Conservation (phyloP, 2,888 invertebrate species). For the Trichogramma evanescens region DNA sequence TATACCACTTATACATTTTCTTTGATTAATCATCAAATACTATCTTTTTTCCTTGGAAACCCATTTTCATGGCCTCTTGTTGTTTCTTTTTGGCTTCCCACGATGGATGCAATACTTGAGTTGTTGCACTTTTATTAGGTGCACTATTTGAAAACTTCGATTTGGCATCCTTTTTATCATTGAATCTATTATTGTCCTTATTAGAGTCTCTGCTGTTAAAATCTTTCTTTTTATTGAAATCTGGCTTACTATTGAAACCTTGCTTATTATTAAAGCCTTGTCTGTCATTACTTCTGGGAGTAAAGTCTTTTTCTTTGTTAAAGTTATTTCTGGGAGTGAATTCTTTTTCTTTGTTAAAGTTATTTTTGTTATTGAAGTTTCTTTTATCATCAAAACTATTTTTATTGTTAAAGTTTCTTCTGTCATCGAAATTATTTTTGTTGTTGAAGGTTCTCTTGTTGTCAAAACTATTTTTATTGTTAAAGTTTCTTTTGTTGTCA, state of each 20-base stretch:
- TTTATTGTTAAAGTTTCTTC: not conserved
- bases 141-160: not conserved
- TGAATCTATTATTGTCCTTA: not conserved
- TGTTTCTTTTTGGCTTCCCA: slow-evolving; percentile 43
- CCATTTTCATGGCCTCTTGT: slow-evolving; percentile 37
- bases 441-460: not conserved
- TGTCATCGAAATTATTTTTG: not conserved
- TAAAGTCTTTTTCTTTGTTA: not conserved
- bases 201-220: not conserved
- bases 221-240: not conserved
- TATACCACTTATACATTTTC: slow-evolving; percentile 20
- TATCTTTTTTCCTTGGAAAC: slow-evolving; percentile 44
- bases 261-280: not conserved
- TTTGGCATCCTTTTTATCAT: not conserved
- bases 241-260: not conserved
- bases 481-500: not conserved
- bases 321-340: not conserved
- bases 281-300: not conserved
- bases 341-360: not conserved
- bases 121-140: not conserved
- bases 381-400: not conserved
- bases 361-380: not conserved
- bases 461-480: slow-evolving; percentile 1
- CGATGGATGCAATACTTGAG: slow-evolving; percentile 38
- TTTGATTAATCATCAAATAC: slow-evolving; percentile 30